Evolutionary conservation across 2,113 vertebrate genomes (phyloP), one percentile per base, ranked within the genome.

Genomic region (Melanostigma gelatinosum): DNA sequence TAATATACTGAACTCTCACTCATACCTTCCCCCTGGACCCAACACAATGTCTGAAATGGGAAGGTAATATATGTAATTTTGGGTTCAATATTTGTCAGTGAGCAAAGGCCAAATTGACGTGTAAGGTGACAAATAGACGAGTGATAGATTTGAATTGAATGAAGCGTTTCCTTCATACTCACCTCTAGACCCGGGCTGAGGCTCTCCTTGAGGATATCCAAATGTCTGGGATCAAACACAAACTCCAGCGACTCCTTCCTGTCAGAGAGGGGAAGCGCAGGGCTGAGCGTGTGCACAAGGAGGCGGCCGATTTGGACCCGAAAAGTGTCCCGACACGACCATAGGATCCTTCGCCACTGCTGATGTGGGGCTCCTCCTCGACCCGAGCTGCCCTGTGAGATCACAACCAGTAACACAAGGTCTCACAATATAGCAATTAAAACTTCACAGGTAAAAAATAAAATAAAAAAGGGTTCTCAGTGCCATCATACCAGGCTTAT

Each of bases 131-230:
- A 71, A 63, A 70, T 15, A 29, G 7, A 32, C 13, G 7, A 9
- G 24, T 29, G 55, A 29, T 29, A 15, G 24, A 58, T 29, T 15
- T 29, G 3, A 57, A 57, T 57, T 27, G n/a, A n/a, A 71, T 67
- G 10, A 46, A 36, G 15, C 8, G 42, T 42, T 52, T 75, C 12
- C 9, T 52, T 66, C 22, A 32, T 12, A 67, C 93, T 94, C 90
- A 98, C 98, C 94, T 98, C 97, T 38, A 97, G 91, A 74, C 94
- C 94, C 1, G 96, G 95, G 73, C 95, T 98, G 62, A 99, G 97
- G 66, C 96, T 97, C 80, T 99, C 97, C 68, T 96, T 96, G 10
- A 99, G 93, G 91, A 99, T 97, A 77, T 98, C 98, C 24, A 96
- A 92, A 84, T 97, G 93, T 87, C 91, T 96, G 50, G 96, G 92